phyloP scores from a whole-genome alignment of 2,113 vertebrate species.

The Mus spicilegus region DNA sequence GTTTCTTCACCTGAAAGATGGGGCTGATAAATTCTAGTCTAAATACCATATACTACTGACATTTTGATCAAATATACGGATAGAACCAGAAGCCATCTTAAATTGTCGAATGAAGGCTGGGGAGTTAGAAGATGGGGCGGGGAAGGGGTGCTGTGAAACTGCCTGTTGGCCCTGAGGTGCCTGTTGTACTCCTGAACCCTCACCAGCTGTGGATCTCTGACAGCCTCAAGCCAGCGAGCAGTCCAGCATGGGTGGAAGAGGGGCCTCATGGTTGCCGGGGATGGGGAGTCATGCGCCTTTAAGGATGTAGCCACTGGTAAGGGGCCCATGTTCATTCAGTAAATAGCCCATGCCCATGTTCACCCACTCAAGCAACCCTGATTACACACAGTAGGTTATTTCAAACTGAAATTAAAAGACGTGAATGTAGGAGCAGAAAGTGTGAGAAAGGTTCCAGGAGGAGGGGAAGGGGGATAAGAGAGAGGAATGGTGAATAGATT shows the following conservation, averaged over 20 bases:
- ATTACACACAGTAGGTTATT: neutral
- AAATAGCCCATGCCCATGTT: neutral
- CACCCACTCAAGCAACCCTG: neutral
- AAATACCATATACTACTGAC: neutral
- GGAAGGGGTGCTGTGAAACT: neutral
- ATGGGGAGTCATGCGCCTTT: neutral
- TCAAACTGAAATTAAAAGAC: neutral
- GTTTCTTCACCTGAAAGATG: neutral
- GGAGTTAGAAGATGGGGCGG: too few relatives aligned
- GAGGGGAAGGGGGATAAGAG: too few relatives aligned
- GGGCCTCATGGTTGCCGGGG: neutral
- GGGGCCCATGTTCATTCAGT: neutral
- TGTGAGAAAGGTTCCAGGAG: neutral
- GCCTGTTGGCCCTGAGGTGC: neutral
- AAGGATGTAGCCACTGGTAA: neutral
- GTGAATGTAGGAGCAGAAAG: neutral
- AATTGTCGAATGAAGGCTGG: neutral
- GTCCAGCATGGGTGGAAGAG: neutral
- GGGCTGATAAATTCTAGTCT: neutral
- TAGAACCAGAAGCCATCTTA: neutral
- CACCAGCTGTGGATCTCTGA: neutral
- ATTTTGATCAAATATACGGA: slow-evolving; percentile 5
- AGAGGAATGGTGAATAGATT: neutral
- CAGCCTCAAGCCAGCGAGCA: neutral
- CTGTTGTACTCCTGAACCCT: neutral